Conservation (phyloP, 2,888 invertebrate species). For the Idaea aversata region DNA sequence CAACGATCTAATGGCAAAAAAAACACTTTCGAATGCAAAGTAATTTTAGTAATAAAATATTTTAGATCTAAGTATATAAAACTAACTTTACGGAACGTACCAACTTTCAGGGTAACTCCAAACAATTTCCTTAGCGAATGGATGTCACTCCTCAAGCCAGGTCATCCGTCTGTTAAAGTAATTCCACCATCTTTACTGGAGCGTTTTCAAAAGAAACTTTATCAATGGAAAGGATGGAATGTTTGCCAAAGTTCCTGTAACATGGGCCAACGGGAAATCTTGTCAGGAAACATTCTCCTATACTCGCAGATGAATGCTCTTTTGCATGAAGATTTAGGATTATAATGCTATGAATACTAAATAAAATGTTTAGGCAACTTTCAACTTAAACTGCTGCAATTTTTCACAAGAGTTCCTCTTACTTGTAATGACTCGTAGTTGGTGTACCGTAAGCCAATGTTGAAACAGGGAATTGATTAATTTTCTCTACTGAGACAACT, state of each 20-base stretch:
- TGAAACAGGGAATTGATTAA: slow-evolving; percentile 18
- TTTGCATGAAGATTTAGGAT: neutral
- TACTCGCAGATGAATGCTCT: neutral
- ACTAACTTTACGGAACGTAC: neutral
- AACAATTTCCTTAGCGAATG: slow-evolving; percentile 31
- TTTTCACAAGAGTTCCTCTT: neutral
- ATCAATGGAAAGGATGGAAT: slow-evolving; percentile 14
- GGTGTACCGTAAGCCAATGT: neutral
- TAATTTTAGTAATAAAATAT: too few relatives aligned
- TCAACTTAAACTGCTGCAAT: neutral
- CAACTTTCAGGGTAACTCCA: neutral
- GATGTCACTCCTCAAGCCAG: slow-evolving; percentile 24
- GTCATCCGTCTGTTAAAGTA: slow-evolving; percentile 32
- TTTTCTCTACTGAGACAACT: slow-evolving; percentile 11
- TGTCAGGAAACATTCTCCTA: neutral
- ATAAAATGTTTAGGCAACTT: neutral
- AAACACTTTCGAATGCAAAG: too few relatives aligned
- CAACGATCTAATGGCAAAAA: too few relatives aligned
- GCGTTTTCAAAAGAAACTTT: slow-evolving; percentile 23
- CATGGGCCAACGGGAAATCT: neutral
- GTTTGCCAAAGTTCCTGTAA: neutral
- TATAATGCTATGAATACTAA: neutral
- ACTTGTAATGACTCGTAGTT: neutral
- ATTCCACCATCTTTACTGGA: slow-evolving; percentile 20
- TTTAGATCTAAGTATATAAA: neutral